Conservation (phyloP, 2,888 invertebrate species). For the Oscheius sp. region DNA sequence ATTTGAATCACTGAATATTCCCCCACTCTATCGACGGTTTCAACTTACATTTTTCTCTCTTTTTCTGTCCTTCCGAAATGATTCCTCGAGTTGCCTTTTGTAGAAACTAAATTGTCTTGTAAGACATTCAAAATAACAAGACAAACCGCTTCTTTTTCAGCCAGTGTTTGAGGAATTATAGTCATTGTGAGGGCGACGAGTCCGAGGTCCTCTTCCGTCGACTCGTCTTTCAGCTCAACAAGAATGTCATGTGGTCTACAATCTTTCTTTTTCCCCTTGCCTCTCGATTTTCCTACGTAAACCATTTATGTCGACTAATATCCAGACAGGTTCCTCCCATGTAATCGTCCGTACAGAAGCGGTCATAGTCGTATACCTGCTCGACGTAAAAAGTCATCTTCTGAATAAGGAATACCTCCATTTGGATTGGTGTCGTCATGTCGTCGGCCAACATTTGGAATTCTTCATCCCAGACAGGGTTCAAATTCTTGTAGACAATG, state of each 20-base stretch:
- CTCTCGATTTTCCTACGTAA: constrained; percentile 49
- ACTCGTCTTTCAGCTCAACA: constrained; percentile 27
- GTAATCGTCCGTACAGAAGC: constrained; percentile 91
- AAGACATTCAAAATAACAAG: not conserved
- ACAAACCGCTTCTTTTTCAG: constrained; percentile 78
- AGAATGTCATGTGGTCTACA: constrained; percentile 24
- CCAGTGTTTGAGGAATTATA: constrained; percentile 90
- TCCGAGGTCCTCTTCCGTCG: constrained; percentile 80
- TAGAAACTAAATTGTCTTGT: constrained; percentile 51
- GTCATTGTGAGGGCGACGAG: constrained; percentile 86
- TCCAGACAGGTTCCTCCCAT: constrained; percentile 92
- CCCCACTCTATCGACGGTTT: not conserved
- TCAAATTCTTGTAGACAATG: constrained; percentile 91
- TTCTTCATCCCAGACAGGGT: constrained; percentile 97
- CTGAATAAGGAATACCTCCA: constrained; percentile 78
- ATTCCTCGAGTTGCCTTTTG: constrained; percentile 56
- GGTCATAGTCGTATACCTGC: constrained; percentile 93
- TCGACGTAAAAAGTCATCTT: not conserved
- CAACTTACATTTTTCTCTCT: constrained; percentile 45
- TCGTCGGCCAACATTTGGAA: constrained; percentile 92
- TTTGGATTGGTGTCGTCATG: constrained; percentile 84
- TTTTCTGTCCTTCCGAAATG: constrained; percentile 51
- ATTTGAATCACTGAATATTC: constrained; percentile 80
- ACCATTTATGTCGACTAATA: constrained; percentile 75
- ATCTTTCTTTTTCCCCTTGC: not conserved